Evolutionary conservation across 1,140 invertebrate genomes (phyloP), one percentile per base, ranked within the genome.

Genomic region (Zaprionus kolodkinae): DNA sequence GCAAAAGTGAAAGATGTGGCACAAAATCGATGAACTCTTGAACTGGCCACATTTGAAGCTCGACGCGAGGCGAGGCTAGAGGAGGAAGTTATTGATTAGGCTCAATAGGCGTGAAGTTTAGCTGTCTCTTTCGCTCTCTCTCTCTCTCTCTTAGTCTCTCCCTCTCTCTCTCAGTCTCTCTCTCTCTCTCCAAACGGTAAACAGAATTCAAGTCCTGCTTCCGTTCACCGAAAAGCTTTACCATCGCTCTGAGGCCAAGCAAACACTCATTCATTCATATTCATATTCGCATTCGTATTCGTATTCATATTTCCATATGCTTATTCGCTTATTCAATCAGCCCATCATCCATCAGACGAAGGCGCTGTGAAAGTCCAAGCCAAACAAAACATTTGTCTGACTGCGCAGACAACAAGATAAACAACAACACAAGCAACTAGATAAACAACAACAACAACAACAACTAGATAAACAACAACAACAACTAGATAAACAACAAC

Each of bases 1-100:
- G 56, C 78, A 83, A 77, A 82, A 87, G 65, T 77, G 84, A 83
- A 88, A 87, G 83, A 85, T 80, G 60, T 43, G 43, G 54, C 17
- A 13, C 13, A 80, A 45, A 67, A 64, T 68, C 52, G 40, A 3
- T 76, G 33, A 66, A 57, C 78, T 64, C 15, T 40, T 62, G 54
- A 71, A 54, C 55, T 52, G 43, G 33, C 30, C 30, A 3, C 61
- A 17, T 5, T 50, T 25, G 17, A 35, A 54, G 38, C 54, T 30
- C 27, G 27, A 4, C 1, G 25, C 25, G 2, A 27, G 25, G 4
- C 25, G 25, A 27, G 25, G 25, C 25, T 1, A 27, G 25, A 27
- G 1, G 54, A 57, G 17, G 27, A 40, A 54, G 63, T 21, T 33
- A 15, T 27, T 50, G 15, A 35, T 80, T 78, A 75, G 59, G 25